A percentile compares a stretch with the other conserved stretches of the same genome.
Conservation (phyloP, 1,140 invertebrate genomes). For the Macrotrachela quadricornifera region DNA sequence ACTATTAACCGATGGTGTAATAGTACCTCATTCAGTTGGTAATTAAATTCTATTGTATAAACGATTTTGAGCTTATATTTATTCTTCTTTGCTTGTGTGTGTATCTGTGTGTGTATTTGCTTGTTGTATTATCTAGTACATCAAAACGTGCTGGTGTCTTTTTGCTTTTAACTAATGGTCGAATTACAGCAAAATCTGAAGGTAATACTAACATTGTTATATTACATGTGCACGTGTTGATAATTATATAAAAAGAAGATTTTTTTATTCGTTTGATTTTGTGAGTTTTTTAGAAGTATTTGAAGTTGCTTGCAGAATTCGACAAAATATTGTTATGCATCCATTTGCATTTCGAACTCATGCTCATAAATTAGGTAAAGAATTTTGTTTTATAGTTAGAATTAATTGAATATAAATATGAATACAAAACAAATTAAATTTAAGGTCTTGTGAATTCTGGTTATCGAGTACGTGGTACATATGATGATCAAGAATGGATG, state of each 20-base stretch:
- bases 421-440: no score
- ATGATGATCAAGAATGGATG: conserved; percentile 17
- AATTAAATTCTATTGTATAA: no score
- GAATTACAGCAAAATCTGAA: conserved; percentile 42
- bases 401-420: no score
- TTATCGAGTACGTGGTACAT: conserved; percentile 18
- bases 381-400: neutral
- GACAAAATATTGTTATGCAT: conserved; percentile 15
- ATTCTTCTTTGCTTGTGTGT: no score
- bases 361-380: conserved; percentile 25
- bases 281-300: conserved; percentile 10
- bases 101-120: no score
- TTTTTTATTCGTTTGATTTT: no score
- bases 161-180: conserved; percentile 56
- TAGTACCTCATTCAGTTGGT: no score
- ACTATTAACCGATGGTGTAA: no score
- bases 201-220: conserved; percentile 20
- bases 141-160: conserved; percentile 51
- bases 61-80: no score
- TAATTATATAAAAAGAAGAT: no score
- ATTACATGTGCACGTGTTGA: no score
- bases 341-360: conserved; percentile 29
- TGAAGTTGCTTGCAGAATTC: conserved; percentile 19
- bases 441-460: conserved; percentile 13
- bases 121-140: neutral